Base-by-base conservation (phyloP, 2,797 vertebrate species). In the Urophycis tenuis region DNA sequence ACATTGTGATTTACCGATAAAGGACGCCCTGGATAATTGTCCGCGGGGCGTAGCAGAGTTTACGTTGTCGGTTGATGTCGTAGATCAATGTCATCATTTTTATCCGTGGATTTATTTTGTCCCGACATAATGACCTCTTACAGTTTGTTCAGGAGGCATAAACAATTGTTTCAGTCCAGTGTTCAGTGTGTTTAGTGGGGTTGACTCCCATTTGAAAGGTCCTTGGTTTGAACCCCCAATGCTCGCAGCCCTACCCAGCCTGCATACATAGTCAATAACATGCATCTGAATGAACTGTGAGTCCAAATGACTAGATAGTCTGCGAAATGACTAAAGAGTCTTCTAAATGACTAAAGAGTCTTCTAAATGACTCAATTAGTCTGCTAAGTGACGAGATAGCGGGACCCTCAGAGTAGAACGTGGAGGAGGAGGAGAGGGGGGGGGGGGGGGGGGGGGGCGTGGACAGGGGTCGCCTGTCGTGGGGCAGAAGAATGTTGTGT, bases 401-500 rank as follows among this genome's bases (percentile, higher is more conserved):
- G 8, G 1, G 49, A 22, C 49, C 45, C 49, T 53, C 22, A 7
- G 49, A 22, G 49, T 53, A 15, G 17, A 45, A 45, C 41, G 17
- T 45, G 41, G 41, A 19, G 14, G 11, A 11, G 11, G 36, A 39
- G 36, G 30, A 12, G 60, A 3, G 32, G 74, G 15, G 34, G 36
- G 25, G 15, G 14, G 72, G 41, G 71, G 17, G 29, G 8, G n/a
- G 11, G 25, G 36, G 22, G 34, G 78, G 7, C 34, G 77, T 83
- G 84, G 85, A 84, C 83, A 80, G 69, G 74, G 76, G 73, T 30
- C 4, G 22, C 77, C 78, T 83, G 80, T 81, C 67, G 75, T 82
- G 81, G 78, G 76, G 76, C 31, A 77, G 71, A 81, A 73, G 60
- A 80, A 77, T 74, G 79, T 80, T 76, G 83, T 80, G 80, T 82